A percentile compares a stretch with the other conserved stretches of the same genome.
Evolutionary conservation across 2,113 vertebrate genomes (phyloP).

Genomic region (Coptodon rendalli): DNA sequence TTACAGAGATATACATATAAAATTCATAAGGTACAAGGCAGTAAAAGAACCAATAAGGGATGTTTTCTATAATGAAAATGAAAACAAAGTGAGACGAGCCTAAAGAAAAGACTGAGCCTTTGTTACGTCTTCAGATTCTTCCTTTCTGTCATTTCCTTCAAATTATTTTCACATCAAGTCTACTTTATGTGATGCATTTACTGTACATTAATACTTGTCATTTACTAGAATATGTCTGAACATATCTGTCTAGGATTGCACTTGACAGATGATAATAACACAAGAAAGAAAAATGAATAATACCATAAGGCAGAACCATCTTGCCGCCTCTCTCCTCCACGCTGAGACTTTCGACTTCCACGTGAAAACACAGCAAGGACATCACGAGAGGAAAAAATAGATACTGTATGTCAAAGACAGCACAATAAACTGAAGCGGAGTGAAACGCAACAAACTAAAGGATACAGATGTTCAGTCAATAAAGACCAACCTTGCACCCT

Average conservation of each 20-base stretch:
- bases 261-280: not conserved
- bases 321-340: not conserved
- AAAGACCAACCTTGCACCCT: not conserved
- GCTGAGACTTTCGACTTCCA: not conserved
- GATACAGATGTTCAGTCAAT: not conserved
- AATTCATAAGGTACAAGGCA: not conserved
- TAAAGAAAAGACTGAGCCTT: not conserved
- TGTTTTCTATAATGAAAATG: not conserved
- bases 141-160: not conserved
- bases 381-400: not conserved
- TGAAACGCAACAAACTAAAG: not conserved
- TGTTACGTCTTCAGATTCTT: not conserved
- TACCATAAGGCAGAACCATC: not conserved
- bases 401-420: not conserved
- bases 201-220: not conserved
- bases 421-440: not conserved
- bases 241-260: not conserved
- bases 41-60: not conserved
- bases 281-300: not conserved
- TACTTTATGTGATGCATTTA: not conserved
- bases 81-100: not conserved
- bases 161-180: not conserved
- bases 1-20: slow-evolving; percentile 8
- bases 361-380: not conserved
- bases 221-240: not conserved